phyloP scores from a whole-genome alignment of 2,797 vertebrate genomes.

The Apogon hyalosoma region DNA sequence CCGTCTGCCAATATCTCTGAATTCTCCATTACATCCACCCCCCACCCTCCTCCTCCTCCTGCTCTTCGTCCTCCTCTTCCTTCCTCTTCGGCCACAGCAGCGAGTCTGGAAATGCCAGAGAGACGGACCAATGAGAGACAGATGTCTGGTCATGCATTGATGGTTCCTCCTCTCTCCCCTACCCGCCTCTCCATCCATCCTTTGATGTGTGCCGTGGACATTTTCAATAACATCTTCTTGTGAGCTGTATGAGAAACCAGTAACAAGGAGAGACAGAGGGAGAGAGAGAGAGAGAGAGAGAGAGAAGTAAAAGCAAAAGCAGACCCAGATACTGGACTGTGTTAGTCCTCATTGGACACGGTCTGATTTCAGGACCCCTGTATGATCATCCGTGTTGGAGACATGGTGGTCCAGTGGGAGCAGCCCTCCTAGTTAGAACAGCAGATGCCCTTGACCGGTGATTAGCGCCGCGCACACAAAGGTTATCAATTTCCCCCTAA shows the following conservation, averaged over 20 bases:
- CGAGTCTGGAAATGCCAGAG: constrained; percentile 70
- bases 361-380: constrained; percentile 43
- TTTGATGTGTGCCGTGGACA: constrained; percentile 76
- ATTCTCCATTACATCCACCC: constrained; percentile 65
- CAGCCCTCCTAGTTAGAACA: constrained; percentile 30
- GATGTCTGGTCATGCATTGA: constrained; percentile 75
- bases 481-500: constrained; percentile 18
- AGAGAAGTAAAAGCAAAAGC: constrained; percentile 35
- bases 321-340: constrained; percentile 65
- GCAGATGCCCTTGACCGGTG: constrained; percentile 55
- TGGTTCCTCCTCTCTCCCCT: constrained; percentile 16
- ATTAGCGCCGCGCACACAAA: constrained; percentile 26
- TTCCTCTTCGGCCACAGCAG: constrained; percentile 62
- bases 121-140: constrained; percentile 76
- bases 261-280: constrained; percentile 28
- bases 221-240: constrained; percentile 72
- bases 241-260: constrained; percentile 36
- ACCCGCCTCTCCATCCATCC: constrained; percentile 42
- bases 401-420: constrained; percentile 38
- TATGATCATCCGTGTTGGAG: constrained; percentile 43
- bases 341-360: constrained; percentile 48
- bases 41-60: constrained; percentile 10
- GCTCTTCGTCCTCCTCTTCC: constrained; percentile 25
- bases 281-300: constrained; percentile 27
- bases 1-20: constrained; percentile 71